phyloP scores from a whole-genome alignment of 1,140 invertebrate species.

The Thaumatotibia leucotreta region DNA sequence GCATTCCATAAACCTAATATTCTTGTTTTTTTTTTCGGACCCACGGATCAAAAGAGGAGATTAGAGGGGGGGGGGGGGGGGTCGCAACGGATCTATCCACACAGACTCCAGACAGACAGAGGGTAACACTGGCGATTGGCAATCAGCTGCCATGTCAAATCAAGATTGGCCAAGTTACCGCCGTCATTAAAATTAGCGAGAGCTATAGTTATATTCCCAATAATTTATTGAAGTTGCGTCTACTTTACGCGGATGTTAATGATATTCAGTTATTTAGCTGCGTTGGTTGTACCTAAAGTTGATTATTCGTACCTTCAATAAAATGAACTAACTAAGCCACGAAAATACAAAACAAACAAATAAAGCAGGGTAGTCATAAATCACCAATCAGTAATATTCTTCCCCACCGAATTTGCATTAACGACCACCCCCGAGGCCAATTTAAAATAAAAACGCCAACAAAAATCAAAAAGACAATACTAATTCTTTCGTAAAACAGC shows the following conservation, averaged over 20 bases:
- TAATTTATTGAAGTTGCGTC: not conserved
- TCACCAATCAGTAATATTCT: slow-evolving; percentile 9
- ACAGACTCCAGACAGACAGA: too few species aligned
- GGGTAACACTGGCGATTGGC: too few species aligned
- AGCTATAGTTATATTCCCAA: not conserved
- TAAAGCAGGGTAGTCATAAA: slow-evolving; percentile 14
- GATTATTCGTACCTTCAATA: not conserved
- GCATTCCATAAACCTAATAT: too few species aligned
- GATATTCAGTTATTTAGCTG: not conserved
- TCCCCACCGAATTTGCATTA: slow-evolving; percentile 21
- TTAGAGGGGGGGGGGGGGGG: too few species aligned
- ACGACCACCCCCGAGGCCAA: slow-evolving; percentile 32
- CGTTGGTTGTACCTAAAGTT: too few species aligned
- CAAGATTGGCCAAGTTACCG: too few species aligned
- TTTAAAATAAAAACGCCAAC: slow-evolving; percentile 37
- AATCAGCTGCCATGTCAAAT: too few species aligned
- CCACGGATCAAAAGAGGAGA: too few species aligned
- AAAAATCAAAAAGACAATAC: slow-evolving; percentile 38
- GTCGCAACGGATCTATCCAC: too few species aligned
- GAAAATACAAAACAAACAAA: slow-evolving; percentile 2
- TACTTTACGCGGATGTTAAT: not conserved
- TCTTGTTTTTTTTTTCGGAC: too few species aligned
- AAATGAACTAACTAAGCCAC: not conserved
- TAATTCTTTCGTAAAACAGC: slow-evolving; percentile 48
- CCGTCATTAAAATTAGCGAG: not conserved